Evolutionary conservation across 2,113 vertebrate genomes (phyloP).

Genomic region (Montifringilla adamsi): DNA sequence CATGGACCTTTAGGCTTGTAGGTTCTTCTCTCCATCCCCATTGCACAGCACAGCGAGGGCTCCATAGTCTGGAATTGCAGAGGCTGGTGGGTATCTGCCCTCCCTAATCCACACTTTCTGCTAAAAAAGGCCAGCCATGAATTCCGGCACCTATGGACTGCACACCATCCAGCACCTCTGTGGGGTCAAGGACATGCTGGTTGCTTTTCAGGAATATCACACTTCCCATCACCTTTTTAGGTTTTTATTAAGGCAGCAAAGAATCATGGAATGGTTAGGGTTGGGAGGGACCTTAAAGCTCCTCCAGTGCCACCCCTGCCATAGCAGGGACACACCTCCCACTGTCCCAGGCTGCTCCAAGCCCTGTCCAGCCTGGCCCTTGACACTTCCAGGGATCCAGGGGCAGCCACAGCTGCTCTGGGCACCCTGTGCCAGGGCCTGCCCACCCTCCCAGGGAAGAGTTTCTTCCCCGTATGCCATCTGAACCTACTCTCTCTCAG

Average conservation of each 20-base stretch:
- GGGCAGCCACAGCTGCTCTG: neutral
- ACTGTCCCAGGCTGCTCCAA: neutral
- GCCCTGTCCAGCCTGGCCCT: neutral
- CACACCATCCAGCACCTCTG: rapidly evolving
- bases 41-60: rapidly evolving
- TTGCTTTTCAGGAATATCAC: neutral
- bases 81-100: neutral
- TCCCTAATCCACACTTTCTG: neutral
- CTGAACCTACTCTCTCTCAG: too few relatives aligned
- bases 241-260: neutral
- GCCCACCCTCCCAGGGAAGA: neutral
- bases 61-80: neutral
- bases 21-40: neutral
- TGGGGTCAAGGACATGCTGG: rapidly evolving
- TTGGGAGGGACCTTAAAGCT: neutral
- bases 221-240: neutral
- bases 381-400: neutral
- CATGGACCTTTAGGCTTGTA: too few relatives aligned
- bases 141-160: neutral
- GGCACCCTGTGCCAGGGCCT: neutral
- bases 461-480: neutral
- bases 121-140: neutral
- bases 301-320: neutral
- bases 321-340: neutral
- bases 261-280: neutral